These are phyloP conservation scores for Oscheius onirici DNA, from an alignment of 2,888 invertebrate genomes.

Conservation along the genomic window DNA sequence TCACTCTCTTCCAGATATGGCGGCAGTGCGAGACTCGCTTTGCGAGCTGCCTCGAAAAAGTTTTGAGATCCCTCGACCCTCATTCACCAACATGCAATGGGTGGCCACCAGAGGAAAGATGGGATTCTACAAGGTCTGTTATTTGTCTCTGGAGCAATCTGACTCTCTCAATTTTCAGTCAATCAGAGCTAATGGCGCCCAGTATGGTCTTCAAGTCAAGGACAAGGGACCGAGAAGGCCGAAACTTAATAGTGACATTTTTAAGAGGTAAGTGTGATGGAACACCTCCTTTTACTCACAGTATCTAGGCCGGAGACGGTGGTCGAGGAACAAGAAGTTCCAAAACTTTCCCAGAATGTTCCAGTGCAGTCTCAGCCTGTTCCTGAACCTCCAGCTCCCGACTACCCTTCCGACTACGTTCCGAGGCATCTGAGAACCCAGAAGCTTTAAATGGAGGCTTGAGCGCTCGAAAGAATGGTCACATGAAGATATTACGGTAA, in stretches of 20 bases:
- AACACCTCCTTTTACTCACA: not conserved
- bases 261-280: constrained; percentile 35
- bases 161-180: constrained; percentile 46
- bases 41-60: constrained; percentile 46
- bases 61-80: constrained; percentile 68
- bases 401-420: constrained; percentile 28
- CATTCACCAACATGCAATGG: constrained; percentile 68
- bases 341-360: not conserved
- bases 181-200: constrained; percentile 63
- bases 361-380: not conserved
- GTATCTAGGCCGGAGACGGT: constrained; percentile 15
- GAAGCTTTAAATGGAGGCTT: not conserved
- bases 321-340: constrained; percentile 9
- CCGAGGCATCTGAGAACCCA: constrained; percentile 20
- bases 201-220: constrained; percentile 64
- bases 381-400: constrained; percentile 18
- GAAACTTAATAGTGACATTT: constrained; percentile 46
- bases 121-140: constrained; percentile 68
- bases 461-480: constrained; percentile 1
- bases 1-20: not conserved
- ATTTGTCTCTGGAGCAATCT: not conserved
- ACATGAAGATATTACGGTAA: constrained; percentile 20
- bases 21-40: constrained; percentile 51
- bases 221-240: constrained; percentile 60
- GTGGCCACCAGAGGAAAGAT: constrained; percentile 67